Conservation (phyloP, 2,888 invertebrate genomes). For the Ochropacha duplaris region DNA sequence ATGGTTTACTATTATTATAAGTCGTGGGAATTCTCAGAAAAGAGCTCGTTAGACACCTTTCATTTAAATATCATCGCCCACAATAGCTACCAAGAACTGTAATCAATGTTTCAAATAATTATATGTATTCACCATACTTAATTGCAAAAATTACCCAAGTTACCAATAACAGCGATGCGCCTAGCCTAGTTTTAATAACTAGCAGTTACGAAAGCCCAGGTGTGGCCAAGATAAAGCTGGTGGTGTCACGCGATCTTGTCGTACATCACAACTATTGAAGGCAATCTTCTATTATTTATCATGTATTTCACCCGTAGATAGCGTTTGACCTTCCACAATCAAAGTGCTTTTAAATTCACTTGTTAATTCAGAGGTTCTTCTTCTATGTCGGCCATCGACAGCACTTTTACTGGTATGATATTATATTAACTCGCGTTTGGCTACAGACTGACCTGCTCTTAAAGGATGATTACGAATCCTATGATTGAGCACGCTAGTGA, state of each 20-base stretch:
- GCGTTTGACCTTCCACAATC: slow-evolving; percentile 18
- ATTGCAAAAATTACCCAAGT: slow-evolving; percentile 22
- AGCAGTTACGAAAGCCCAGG: slow-evolving; percentile 47
- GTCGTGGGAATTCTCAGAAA: no score
- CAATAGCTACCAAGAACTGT: background rate
- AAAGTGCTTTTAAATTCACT: slow-evolving; percentile 3
- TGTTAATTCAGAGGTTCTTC: background rate
- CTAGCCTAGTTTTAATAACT: slow-evolving; percentile 31
- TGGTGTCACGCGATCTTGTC: slow-evolving; percentile 53
- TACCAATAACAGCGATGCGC: slow-evolving; percentile 8
- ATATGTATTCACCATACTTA: slow-evolving; percentile 13
- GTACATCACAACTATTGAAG: slow-evolving; percentile 50
- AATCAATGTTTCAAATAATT: slow-evolving; percentile 21
- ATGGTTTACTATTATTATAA: no score
- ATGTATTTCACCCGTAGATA: slow-evolving; percentile 9
- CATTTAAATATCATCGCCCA: background rate
- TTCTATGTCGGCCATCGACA: background rate
- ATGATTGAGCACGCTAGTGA: no score
- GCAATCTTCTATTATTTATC: slow-evolving; percentile 25
- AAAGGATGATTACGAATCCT: no score
- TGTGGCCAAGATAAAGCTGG: slow-evolving; percentile 53
- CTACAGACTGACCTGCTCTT: no score
- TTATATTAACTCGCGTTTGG: no score
- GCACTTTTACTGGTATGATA: background rate
- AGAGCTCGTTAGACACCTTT: background rate